phyloP scores from a whole-genome alignment of 2,113 vertebrate species.

The Mesembrinibis cayennensis region DNA sequence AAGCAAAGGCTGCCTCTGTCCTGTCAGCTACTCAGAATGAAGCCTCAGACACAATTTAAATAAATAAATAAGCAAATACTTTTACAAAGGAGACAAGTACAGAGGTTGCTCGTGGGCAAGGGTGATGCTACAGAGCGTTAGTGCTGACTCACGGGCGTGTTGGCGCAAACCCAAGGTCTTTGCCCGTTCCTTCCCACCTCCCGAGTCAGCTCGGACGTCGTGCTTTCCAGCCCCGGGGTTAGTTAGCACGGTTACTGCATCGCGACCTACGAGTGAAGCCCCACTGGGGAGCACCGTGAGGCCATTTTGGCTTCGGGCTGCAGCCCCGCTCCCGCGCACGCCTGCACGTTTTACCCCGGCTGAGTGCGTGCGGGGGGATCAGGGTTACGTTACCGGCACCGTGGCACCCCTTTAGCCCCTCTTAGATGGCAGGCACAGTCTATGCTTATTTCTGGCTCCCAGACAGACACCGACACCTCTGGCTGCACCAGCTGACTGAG shows the following conservation, averaged over 20 bases:
- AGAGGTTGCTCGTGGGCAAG: not conserved
- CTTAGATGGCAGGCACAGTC: rapidly evolving
- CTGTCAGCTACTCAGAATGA: not conserved
- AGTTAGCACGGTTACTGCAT: not conserved
- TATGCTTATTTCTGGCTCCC: not conserved
- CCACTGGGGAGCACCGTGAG: rapidly evolving
- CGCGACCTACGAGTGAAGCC: rapidly evolving
- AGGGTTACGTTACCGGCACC: not conserved
- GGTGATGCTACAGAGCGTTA: not conserved
- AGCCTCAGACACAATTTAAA: not conserved
- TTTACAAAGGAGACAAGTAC: not conserved
- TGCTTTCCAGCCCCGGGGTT: rapidly evolving
- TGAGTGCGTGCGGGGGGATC: too few relatives aligned
- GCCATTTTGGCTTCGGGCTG: not conserved
- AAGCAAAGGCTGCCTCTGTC: not conserved
- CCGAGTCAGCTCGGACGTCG: rapidly evolving
- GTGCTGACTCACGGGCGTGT: rapidly evolving
- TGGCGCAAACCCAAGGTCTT: not conserved
- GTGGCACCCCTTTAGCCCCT: too few relatives aligned
- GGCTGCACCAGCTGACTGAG: not conserved
- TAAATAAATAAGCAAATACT: not conserved
- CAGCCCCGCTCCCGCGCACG: rapidly evolving
- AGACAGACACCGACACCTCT: rapidly evolving
- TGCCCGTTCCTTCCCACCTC: not conserved
- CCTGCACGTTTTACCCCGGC: not conserved